Percentiles rank a stretch among this genome's conserved stretches.
Conservation (phyloP, 2,888 invertebrate species). For the Nipponacmea schrenckii region DNA sequence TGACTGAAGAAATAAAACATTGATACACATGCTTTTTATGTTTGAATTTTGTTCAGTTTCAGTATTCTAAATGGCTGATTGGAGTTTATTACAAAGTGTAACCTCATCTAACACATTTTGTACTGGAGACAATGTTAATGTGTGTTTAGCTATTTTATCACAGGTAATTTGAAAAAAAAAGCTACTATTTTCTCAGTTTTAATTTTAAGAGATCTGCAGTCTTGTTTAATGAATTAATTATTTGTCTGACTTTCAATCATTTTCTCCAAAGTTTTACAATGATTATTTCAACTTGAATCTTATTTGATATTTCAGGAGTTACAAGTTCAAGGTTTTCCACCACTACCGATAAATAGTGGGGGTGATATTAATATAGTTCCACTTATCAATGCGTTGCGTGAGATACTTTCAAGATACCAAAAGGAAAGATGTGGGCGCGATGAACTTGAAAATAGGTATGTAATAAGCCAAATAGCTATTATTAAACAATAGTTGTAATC, state of each 20-base stretch:
- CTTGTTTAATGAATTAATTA: no score
- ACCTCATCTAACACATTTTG: slow-evolving; percentile 17
- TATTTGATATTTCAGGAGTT: slow-evolving; percentile 41
- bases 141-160: slow-evolving; percentile 19
- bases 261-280: no score
- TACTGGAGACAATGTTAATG: slow-evolving; percentile 18
- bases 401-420: slow-evolving; percentile 53
- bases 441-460: slow-evolving; percentile 58
- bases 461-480: background rate
- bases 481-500: no score
- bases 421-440: slow-evolving; percentile 46
- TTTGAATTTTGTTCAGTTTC: background rate
- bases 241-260: no score
- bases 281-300: no score
- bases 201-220: no score
- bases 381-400: slow-evolving; percentile 53
- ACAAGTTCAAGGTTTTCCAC: slow-evolving; percentile 49
- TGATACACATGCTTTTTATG: no score
- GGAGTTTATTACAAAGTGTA: slow-evolving; percentile 22
- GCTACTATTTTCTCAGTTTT: no score
- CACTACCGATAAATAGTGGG: slow-evolving; percentile 38
- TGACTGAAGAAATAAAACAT: no score
- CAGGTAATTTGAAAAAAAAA: slow-evolving; percentile 15
- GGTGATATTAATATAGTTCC: slow-evolving; percentile 39
- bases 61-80: slow-evolving; percentile 21